phyloP scores from a whole-genome alignment of 2,888 invertebrate genomes.

The Ennomos quercinarius region DNA sequence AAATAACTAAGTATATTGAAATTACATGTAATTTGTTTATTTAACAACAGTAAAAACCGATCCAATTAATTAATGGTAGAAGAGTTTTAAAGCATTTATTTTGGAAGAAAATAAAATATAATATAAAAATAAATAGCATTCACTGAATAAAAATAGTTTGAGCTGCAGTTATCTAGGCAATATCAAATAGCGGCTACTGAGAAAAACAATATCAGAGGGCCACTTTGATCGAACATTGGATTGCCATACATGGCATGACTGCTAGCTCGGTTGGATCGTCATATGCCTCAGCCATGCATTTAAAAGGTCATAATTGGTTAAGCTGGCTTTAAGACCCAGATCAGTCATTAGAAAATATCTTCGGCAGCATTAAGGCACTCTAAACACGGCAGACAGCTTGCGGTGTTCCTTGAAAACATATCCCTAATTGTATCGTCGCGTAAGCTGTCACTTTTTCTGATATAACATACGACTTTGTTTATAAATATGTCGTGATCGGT shows the following conservation, averaged over 20 bases:
- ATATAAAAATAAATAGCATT: constrained; percentile 10
- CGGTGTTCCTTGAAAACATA: constrained; percentile 36
- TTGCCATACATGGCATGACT: constrained; percentile 78
- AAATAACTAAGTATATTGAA: no score
- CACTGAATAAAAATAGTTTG: constrained; percentile 21
- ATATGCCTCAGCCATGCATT: constrained; percentile 69
- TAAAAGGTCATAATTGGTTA: constrained; percentile 80
- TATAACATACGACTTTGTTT: constrained; percentile 36
- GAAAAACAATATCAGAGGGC: constrained; percentile 71
- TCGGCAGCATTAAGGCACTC: constrained; percentile 33
- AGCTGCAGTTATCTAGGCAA: constrained; percentile 44
- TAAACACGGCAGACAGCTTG: constrained; percentile 20
- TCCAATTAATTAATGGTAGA: no score
- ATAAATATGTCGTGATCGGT: constrained; percentile 49
- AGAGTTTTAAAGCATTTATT: no score
- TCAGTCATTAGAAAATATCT: constrained; percentile 69
- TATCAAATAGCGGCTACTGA: constrained; percentile 66
- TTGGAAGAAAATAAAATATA: constrained; percentile 2
- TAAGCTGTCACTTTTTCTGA: constrained; percentile 40
- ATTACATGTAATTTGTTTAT: no score
- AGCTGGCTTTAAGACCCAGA: constrained; percentile 63
- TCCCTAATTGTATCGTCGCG: constrained; percentile 43
- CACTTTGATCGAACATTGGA: constrained; percentile 70
- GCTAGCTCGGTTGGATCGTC: constrained; percentile 61
- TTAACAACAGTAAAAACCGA: no score